These are phyloP conservation scores for Acanthococcus lagerstroemiae DNA, from an alignment of 2,888 invertebrate species.

Conservation along the genomic window DNA sequence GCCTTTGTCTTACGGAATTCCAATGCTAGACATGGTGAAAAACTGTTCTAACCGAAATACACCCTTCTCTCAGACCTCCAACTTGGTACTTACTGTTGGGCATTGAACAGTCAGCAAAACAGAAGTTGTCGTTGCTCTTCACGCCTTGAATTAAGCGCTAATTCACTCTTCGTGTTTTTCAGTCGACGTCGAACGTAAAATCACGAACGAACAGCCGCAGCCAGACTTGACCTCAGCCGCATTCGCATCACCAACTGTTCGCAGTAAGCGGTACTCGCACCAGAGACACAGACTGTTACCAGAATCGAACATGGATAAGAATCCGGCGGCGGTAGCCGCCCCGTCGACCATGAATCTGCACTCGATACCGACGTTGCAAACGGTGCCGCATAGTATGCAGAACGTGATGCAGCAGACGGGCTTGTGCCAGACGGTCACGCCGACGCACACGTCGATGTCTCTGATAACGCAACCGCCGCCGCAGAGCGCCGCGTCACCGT, in stretches of 20 bases:
- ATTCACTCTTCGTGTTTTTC: not conserved
- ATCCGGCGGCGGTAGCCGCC: constrained; percentile 17
- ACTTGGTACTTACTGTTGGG: not conserved
- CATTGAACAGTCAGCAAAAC: too few relatives aligned
- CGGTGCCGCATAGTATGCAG: constrained; percentile 6
- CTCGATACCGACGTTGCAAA: constrained; percentile 10
- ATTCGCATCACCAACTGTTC: constrained; percentile 40
- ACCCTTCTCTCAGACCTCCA: not conserved
- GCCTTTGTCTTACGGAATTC: too few relatives aligned
- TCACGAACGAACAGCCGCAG: constrained; percentile 27
- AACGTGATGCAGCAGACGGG: not conserved
- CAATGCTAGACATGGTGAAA: too few relatives aligned
- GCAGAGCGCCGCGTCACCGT: not conserved
- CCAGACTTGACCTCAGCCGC: constrained; percentile 36
- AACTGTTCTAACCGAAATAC: not conserved
- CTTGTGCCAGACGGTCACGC: constrained; percentile 3
- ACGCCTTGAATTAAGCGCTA: not conserved
- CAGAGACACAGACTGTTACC: constrained; percentile 49
- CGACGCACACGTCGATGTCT: constrained; percentile 1
- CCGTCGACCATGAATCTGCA: constrained; percentile 22
- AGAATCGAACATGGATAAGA: constrained; percentile 22
- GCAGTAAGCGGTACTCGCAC: constrained; percentile 57
- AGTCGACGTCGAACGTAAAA: constrained; percentile 8
- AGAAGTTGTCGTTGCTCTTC: not conserved
- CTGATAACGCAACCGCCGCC: constrained; percentile 9